These are phyloP conservation scores for Alethe castanea DNA, from an alignment of 2,113 vertebrate species.

Conservation along the genomic window DNA sequence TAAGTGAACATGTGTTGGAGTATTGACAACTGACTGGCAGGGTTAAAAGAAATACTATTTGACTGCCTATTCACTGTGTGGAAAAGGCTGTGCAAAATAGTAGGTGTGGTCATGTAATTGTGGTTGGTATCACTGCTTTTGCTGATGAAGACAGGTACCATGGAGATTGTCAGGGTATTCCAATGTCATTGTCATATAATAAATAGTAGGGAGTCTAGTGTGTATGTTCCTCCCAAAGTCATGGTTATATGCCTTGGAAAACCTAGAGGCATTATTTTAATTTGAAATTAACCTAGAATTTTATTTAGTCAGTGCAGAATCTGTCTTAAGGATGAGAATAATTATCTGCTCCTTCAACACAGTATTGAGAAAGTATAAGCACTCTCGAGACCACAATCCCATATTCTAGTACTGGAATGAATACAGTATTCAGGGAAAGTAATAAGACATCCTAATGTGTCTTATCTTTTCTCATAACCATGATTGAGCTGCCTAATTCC, in stretches of 20 bases:
- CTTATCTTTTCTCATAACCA: constrained; percentile 14
- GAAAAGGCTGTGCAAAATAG: background rate
- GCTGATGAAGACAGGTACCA: background rate
- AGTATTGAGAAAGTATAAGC: constrained; percentile 9
- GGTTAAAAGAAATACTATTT: background rate
- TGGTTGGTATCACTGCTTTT: background rate
- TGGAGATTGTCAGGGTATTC: background rate
- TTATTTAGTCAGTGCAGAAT: background rate
- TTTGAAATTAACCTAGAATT: constrained; percentile 32
- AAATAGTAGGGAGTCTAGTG: background rate
- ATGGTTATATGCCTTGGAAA: background rate
- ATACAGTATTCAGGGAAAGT: background rate
- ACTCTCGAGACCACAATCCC: constrained; percentile 16
- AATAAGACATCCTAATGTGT: constrained; percentile 3
- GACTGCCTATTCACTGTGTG: background rate
- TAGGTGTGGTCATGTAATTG: background rate
- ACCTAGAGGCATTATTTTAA: background rate
- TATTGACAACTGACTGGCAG: background rate
- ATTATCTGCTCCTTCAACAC: constrained; percentile 10
- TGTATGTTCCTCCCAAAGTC: background rate
- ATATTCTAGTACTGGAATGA: constrained; percentile 1
- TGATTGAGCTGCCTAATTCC: constrained; percentile 36
- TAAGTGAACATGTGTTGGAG: background rate
- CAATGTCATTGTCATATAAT: background rate
- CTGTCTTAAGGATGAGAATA: constrained; percentile 11